These are phyloP conservation scores for Nomada fucata DNA, from an alignment of 2,888 invertebrate species.

Conservation along the genomic window DNA sequence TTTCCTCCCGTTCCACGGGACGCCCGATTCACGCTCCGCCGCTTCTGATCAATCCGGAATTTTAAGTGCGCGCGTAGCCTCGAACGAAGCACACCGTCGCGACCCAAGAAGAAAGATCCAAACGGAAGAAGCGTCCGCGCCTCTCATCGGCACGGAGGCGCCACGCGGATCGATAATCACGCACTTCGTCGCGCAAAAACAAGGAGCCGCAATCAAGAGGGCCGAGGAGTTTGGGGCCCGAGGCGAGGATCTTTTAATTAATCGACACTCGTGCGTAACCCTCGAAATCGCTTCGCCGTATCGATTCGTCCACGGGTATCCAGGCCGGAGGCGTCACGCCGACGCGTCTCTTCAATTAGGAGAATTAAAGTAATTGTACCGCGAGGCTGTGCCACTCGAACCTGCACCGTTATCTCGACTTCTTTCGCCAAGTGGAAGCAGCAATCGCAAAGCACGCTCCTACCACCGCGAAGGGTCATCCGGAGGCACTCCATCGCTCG, in stretches of 20 bases:
- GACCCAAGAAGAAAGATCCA: conserved; percentile 2
- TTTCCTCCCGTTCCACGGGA: background rate
- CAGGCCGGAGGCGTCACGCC: conserved; percentile 47
- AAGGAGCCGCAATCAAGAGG: background rate
- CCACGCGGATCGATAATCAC: conserved; percentile 45
- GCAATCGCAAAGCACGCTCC: background rate
- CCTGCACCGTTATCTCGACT: conserved; percentile 28
- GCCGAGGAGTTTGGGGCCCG: background rate
- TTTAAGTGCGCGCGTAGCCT: background rate
- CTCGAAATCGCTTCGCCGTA: conserved; percentile 24
- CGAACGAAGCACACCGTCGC: background rate
- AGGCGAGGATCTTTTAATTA: conserved; percentile 52
- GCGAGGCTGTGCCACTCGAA: conserved; percentile 20
- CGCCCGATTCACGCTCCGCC: background rate
- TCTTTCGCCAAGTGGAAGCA: conserved; percentile 1
- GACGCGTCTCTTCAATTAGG: conserved; percentile 61
- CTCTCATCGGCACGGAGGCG: conserved; percentile 20
- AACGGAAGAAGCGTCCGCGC: conserved; percentile 1
- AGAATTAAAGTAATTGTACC: conserved; percentile 58
- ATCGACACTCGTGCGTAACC: conserved; percentile 48
- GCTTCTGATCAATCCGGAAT: background rate
- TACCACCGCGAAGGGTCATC: background rate
- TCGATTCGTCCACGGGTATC: conserved; percentile 39
- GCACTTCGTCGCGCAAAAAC: conserved; percentile 31
- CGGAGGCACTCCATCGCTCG: conserved; percentile 13